Conservation (phyloP, 2,888 invertebrate genomes). For the Troilus luridus region DNA sequence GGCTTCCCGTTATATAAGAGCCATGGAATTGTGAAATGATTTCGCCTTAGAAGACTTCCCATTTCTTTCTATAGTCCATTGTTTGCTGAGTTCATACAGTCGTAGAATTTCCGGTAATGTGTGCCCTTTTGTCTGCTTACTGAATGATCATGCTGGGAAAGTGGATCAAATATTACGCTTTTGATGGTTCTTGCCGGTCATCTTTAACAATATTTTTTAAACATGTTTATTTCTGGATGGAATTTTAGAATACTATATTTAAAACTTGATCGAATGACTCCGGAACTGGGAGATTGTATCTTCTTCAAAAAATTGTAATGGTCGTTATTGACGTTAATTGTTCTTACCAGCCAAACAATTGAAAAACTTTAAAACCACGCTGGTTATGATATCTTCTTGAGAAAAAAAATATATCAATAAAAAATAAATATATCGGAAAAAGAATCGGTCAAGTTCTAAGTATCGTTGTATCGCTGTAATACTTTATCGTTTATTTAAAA, state of each 20-base stretch:
- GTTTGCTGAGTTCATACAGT: neutral
- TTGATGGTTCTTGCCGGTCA: neutral
- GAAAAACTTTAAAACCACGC: too few species aligned
- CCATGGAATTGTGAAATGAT: neutral
- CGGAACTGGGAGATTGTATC: too few species aligned
- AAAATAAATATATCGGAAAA: too few species aligned
- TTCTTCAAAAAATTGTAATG: too few species aligned
- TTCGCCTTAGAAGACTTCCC: neutral
- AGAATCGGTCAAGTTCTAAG: too few species aligned
- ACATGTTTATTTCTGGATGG: neutral
- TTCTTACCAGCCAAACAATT: too few species aligned
- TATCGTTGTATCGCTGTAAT: too few species aligned
- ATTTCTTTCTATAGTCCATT: constrained; percentile 4
- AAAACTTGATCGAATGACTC: too few species aligned
- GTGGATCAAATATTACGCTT: neutral
- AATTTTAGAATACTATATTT: neutral
- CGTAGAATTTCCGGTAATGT: neutral
- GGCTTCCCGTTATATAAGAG: constrained; percentile 3
- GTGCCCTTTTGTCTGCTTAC: neutral
- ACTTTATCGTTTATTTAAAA: too few species aligned
- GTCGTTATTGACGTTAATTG: too few species aligned
- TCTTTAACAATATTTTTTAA: neutral
- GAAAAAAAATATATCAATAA: too few species aligned
- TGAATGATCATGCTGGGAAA: neutral
- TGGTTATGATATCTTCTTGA: too few species aligned